Conservation (phyloP, 2,797 vertebrate genomes). For the Sitta carolinensis region DNA sequence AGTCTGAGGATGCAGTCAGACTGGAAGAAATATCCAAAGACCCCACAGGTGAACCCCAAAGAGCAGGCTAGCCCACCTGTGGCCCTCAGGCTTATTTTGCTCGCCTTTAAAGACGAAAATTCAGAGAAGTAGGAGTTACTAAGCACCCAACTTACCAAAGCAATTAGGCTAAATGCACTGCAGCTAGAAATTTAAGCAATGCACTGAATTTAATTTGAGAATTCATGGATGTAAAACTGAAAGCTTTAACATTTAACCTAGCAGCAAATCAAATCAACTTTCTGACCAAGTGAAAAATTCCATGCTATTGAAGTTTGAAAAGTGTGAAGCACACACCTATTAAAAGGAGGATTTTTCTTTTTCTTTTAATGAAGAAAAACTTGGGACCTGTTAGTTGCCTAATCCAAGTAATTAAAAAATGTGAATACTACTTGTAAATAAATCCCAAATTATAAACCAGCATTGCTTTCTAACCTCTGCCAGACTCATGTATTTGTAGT, state of each 20-base stretch:
- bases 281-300: constrained; percentile 45
- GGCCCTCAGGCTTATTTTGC: constrained; percentile 65
- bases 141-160: constrained; percentile 48
- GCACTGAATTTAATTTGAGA: constrained; percentile 62
- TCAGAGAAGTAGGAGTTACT: constrained; percentile 55
- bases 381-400: not conserved
- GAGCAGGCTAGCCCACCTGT: constrained; percentile 63
- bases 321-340: constrained; percentile 11
- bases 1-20: constrained; percentile 53
- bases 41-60: constrained; percentile 54
- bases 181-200: constrained; percentile 60
- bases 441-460: not conserved
- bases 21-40: constrained; percentile 59
- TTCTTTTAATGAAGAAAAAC: constrained; percentile 1
- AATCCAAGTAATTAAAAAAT: constrained; percentile 9
- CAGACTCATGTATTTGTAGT: not conserved
- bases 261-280: constrained; percentile 52
- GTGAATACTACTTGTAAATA: not conserved
- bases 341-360: not conserved
- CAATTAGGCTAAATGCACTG: constrained; percentile 62
- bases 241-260: constrained; percentile 64
- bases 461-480: not conserved
- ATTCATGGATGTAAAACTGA: constrained; percentile 53
- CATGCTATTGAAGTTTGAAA: constrained; percentile 33
- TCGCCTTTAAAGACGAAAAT: constrained; percentile 55